Percentiles rank a stretch among this genome's conserved stretches.
These are phyloP conservation scores for Daubentonia madagascariensis DNA, from an alignment of 2,113 vertebrate genomes.

Conservation along the genomic window DNA sequence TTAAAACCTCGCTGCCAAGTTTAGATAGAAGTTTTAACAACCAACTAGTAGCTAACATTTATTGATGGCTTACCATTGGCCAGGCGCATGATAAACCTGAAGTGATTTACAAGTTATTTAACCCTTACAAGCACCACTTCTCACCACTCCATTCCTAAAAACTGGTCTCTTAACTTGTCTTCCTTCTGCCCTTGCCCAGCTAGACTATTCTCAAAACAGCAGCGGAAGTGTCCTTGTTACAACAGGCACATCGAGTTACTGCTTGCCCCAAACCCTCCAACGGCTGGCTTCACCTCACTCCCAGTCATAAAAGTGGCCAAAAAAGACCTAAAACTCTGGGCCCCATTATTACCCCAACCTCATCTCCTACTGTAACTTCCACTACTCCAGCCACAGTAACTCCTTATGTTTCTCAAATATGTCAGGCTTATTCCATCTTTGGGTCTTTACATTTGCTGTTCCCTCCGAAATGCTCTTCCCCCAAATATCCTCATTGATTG, in stretches of 20 bases:
- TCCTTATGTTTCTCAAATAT: neutral
- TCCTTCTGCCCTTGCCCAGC: neutral
- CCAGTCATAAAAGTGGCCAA: neutral
- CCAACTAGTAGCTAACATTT: neutral
- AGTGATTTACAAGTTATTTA: neutral
- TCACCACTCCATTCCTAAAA: neutral
- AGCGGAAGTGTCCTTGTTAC: neutral
- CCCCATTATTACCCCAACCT: accelerated
- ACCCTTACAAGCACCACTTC: neutral
- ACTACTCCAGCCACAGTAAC: neutral
- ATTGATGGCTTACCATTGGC: neutral
- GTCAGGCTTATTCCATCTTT: neutral
- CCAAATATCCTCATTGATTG: neutral
- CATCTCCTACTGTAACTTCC: neutral
- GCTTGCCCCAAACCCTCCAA: neutral
- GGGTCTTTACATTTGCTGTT: neutral
- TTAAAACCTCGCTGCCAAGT: neutral
- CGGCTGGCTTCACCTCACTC: neutral
- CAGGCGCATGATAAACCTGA: neutral
- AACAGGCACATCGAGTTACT: neutral
- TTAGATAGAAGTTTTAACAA: neutral
- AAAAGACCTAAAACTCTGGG: neutral
- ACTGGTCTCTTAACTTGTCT: neutral
- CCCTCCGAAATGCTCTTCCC: neutral
- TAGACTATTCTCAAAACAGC: neutral